A percentile compares a stretch with the other conserved stretches of the same genome.
phyloP scores from a whole-genome alignment of 1,140 invertebrate species.

The Anthonomus grandis region DNA sequence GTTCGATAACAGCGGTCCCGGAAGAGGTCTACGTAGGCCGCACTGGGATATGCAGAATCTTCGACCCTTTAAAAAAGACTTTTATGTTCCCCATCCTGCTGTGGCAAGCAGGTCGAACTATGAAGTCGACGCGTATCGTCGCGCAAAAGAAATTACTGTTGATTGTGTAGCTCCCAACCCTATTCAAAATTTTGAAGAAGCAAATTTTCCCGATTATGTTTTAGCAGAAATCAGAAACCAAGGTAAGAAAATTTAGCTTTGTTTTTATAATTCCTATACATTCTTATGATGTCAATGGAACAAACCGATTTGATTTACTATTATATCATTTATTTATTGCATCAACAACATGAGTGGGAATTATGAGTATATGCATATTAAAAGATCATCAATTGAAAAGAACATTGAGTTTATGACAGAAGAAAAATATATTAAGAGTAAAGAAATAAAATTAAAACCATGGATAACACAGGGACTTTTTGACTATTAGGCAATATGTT shows the following conservation, averaged over 20 bases:
- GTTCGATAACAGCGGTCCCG: slow-evolving; percentile 10
- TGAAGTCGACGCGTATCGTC: slow-evolving; percentile 75
- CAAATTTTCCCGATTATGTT: slow-evolving; percentile 77
- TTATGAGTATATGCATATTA: too few relatives aligned
- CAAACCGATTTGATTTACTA: too few relatives aligned
- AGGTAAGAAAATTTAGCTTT: slow-evolving; percentile 54
- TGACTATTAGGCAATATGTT: too few relatives aligned
- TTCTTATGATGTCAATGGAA: too few relatives aligned
- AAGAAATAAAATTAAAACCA: too few relatives aligned
- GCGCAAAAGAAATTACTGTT: slow-evolving; percentile 78
- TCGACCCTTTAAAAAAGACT: slow-evolving; percentile 90
- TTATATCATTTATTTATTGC: too few relatives aligned
- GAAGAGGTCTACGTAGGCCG: slow-evolving; percentile 55
- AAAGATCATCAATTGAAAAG: too few relatives aligned
- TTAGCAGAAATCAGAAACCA: slow-evolving; percentile 69
- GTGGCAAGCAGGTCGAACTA: slow-evolving; percentile 66
- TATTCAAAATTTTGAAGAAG: slow-evolving; percentile 79
- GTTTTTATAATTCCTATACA: too few relatives aligned
- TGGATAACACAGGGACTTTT: too few relatives aligned
- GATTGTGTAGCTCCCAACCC: slow-evolving; percentile 62
- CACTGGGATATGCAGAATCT: slow-evolving; percentile 77
- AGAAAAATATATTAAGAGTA: too few relatives aligned
- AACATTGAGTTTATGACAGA: too few relatives aligned
- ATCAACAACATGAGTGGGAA: too few relatives aligned
- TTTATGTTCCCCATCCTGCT: slow-evolving; percentile 80